Evolutionary conservation across 2,113 vertebrate species (phyloP), one percentile per base, ranked within the genome.

Genomic region (Meleagris gallopavo): DNA sequence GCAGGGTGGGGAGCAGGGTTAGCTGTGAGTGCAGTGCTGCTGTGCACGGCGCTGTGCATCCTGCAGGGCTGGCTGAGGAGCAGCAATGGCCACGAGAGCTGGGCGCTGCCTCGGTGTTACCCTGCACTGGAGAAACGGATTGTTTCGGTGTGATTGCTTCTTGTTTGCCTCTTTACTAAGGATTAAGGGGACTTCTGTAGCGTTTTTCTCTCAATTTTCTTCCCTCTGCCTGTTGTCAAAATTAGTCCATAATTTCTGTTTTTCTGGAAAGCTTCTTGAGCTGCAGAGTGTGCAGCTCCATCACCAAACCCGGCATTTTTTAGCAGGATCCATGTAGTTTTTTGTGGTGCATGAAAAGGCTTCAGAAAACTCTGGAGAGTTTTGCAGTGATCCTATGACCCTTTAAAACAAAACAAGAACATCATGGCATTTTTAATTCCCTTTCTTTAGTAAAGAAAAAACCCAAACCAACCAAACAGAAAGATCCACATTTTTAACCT

Each of bases 321-420:
- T 97, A 61, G 97, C 94, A 73, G 99, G 98, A 75, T 98, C 97
- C 99, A 99, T 99, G 91, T 97, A 97, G 90, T 98, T 96, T 34
- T 96, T 96, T 20, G 97, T 97, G 87, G 64, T 97, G 97, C 99
- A 99, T 12, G 97, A 97, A 93, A 99, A 99, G 36, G 98, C 99
- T 97, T 99, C 98, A 79, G 99, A 98, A 95, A 99, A 99, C 93
- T 99, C 99, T 4, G 96, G 98, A 13, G 98, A 99, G 95, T 99
- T 99, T 96, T 99, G 99, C 92, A 99, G 95, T 18, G 99, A 98
- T 45, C 99, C 99, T 38, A 99, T 97, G 55, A 99, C 99, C 97
- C 99, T 99, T 96, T 50, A 88, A 82, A 96, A 58, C 52, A 97
- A 95, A 94, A 67, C 6, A 83, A 71, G 7, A 83, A 6, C 38